A percentile compares a stretch with the other conserved stretches of the same genome.
Evolutionary conservation across 2,888 invertebrate species (phyloP).

Genomic region (Agonopterix alstromeriana): DNA sequence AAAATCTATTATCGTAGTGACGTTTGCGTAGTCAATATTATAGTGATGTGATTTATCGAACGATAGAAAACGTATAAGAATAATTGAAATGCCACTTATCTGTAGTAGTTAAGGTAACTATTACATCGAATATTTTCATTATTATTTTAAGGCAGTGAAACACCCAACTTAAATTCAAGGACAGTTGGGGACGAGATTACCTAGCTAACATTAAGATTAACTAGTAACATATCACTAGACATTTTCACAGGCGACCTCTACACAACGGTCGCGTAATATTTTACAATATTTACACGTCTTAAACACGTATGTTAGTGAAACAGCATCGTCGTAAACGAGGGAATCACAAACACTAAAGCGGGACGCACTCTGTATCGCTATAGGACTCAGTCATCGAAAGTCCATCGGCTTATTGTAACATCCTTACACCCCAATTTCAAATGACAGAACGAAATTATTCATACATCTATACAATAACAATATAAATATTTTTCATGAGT

Average conservation of each 20-base stretch:
- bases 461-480: constrained; percentile 69
- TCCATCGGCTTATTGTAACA: constrained; percentile 69
- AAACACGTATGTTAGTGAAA: constrained; percentile 54
- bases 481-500: constrained; percentile 60
- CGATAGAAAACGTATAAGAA: constrained; percentile 44
- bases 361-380: constrained; percentile 48
- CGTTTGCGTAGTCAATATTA: constrained; percentile 8
- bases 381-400: constrained; percentile 70
- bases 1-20: constrained; percentile 7
- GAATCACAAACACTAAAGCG: constrained; percentile 54
- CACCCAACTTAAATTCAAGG: constrained; percentile 74
- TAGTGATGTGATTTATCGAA: constrained; percentile 30
- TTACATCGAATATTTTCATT: constrained; percentile 58
- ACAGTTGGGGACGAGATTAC: constrained; percentile 75
- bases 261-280: constrained; percentile 64
- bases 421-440: constrained; percentile 64
- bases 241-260: constrained; percentile 72
- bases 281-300: constrained; percentile 75
- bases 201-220: constrained; percentile 71
- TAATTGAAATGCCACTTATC: constrained; percentile 60
- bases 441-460: constrained; percentile 59
- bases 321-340: constrained; percentile 37
- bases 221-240: constrained; percentile 71
- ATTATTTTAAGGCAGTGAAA: constrained; percentile 76
- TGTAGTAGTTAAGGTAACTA: constrained; percentile 67